Conservation (phyloP, 2,113 vertebrate genomes). For the Pollachius pollachius region DNA sequence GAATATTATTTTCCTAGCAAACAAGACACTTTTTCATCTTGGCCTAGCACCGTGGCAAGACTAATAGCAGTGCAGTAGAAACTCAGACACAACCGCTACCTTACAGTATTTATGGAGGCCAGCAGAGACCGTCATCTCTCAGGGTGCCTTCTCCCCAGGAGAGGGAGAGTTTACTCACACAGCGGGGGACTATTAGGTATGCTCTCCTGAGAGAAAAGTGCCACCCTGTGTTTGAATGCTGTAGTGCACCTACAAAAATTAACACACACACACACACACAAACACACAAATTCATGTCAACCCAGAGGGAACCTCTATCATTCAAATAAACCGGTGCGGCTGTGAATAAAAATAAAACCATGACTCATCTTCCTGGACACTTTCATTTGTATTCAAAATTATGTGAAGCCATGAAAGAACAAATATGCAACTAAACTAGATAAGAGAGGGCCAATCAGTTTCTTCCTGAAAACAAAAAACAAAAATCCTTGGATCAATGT, state of each 20-base stretch:
- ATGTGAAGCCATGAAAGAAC: too few relatives aligned
- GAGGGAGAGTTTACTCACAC: constrained; percentile 32
- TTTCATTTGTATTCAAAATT: too few relatives aligned
- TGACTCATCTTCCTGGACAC: too few relatives aligned
- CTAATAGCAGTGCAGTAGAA: constrained; percentile 1
- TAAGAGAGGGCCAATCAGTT: too few relatives aligned
- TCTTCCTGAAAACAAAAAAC: too few relatives aligned
- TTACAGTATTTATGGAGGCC: constrained; percentile 39
- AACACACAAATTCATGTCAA: too few relatives aligned
- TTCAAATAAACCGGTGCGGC: too few relatives aligned
- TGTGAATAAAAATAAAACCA: too few relatives aligned
- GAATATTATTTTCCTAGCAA: neutral
- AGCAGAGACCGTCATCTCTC: constrained; percentile 47
- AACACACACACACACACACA: too few relatives aligned
- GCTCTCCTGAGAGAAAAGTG: constrained; percentile 57
- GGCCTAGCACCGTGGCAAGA: constrained; percentile 8
- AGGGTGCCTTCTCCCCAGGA: constrained; percentile 36
- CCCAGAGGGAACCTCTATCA: too few relatives aligned
- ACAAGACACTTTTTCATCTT: neutral
- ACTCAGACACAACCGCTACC: constrained; percentile 14
- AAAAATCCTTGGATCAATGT: too few relatives aligned
- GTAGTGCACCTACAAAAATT: constrained; percentile 32
- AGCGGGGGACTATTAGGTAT: constrained; percentile 26
- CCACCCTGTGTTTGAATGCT: constrained; percentile 61
- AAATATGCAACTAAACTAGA: too few relatives aligned